Conservation (phyloP, 1,140 invertebrate species). For the Drosophila tani region DNA sequence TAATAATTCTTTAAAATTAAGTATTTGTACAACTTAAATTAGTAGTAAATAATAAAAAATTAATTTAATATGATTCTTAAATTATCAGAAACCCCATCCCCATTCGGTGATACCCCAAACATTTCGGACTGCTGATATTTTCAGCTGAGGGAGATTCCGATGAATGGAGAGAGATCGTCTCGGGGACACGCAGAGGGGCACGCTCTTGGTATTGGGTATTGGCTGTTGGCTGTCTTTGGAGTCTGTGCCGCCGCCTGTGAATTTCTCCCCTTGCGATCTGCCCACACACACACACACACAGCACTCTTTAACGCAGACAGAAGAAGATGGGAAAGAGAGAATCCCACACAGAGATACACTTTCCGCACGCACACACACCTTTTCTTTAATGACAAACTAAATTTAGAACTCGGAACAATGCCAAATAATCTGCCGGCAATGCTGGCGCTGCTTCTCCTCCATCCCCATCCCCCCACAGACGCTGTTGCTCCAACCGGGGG, state of each 20-base stretch:
- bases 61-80: no score
- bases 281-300: conserved; percentile 28
- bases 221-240: conserved; percentile 26
- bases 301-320: conserved; percentile 5
- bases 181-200: conserved; percentile 8
- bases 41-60: no score
- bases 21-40: no score
- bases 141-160: conserved; percentile 22
- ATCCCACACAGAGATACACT: conserved; percentile 26
- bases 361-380: conserved; percentile 58
- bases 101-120: conserved; percentile 19
- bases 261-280: conserved; percentile 48
- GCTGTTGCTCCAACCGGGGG: conserved; percentile 32
- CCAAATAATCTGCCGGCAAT: conserved; percentile 81
- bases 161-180: conserved; percentile 32
- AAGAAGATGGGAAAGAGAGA: conserved; percentile 16
- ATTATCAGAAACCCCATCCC: background rate
- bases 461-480: conserved; percentile 12
- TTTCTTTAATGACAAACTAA: conserved; percentile 82
- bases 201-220: conserved; percentile 18
- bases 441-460: conserved; percentile 39
- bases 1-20: no score
- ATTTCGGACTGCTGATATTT: conserved; percentile 1
- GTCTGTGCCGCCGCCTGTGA: conserved; percentile 39
- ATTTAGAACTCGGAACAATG: conserved; percentile 83